Percentiles rank a stretch among this genome's conserved stretches.
Conservation (phyloP, 2,113 vertebrate genomes). For the Phylloscopus whistleri region DNA sequence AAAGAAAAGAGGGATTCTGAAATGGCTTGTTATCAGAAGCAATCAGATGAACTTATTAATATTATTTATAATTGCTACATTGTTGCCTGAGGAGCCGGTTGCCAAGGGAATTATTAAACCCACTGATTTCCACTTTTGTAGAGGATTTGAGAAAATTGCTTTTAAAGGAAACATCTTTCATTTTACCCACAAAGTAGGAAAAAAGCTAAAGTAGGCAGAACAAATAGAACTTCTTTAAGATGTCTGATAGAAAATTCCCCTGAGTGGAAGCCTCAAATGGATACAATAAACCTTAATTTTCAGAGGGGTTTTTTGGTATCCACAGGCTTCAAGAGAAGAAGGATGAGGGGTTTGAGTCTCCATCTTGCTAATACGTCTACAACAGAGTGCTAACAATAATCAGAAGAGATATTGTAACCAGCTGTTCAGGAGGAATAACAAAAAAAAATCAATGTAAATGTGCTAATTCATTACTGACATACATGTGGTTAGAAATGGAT, state of each 20-base stretch:
- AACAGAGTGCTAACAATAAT: neutral
- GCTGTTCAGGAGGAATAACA: neutral
- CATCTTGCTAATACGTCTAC: neutral
- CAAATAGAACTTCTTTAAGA: constrained; percentile 70
- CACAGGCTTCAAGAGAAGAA: constrained; percentile 17
- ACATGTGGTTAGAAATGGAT: neutral
- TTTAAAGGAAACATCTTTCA: constrained; percentile 60
- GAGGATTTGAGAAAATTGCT: constrained; percentile 68
- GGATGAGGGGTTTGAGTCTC: neutral
- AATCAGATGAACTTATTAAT: constrained; percentile 54
- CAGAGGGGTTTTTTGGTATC: neutral
- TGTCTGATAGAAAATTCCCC: constrained; percentile 64
- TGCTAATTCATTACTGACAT: neutral
- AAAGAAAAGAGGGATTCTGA: neutral
- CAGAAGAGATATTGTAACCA: neutral
- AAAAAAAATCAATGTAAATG: neutral
- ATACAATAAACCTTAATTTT: constrained; percentile 67
- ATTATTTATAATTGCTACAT: constrained; percentile 68
- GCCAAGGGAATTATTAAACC: constrained; percentile 62
- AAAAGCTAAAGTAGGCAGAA: constrained; percentile 72
- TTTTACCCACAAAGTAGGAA: constrained; percentile 63
- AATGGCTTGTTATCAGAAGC: constrained; percentile 29
- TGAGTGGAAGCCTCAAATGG: constrained; percentile 46
- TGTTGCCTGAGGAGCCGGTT: constrained; percentile 45
- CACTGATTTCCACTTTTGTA: constrained; percentile 41